These are phyloP conservation scores for Zaprionus vittiger DNA, from an alignment of 1,140 invertebrate species.

Conservation along the genomic window DNA sequence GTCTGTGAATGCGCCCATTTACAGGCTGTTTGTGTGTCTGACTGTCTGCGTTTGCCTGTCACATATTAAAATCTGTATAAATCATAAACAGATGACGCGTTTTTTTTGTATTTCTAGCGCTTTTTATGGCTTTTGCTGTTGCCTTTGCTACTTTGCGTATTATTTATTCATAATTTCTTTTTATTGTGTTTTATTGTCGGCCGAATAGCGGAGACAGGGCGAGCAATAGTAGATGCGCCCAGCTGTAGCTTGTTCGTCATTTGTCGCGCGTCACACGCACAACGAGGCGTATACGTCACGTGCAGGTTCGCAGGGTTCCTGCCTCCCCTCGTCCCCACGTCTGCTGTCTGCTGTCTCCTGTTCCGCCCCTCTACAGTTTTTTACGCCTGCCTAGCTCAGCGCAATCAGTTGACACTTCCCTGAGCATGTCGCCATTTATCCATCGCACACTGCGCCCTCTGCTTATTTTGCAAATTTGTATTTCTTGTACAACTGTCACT, in stretches of 20 bases:
- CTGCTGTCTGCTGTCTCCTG: background rate
- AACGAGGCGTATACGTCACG: slow-evolving; percentile 80
- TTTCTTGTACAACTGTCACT: slow-evolving; percentile 81
- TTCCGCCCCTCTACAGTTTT: slow-evolving; percentile 41
- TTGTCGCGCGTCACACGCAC: slow-evolving; percentile 66
- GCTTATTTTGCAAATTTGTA: slow-evolving; percentile 82
- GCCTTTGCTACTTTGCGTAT: slow-evolving; percentile 74
- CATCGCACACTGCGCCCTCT: slow-evolving; percentile 59
- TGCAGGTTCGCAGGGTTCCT: slow-evolving; percentile 57
- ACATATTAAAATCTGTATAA: slow-evolving; percentile 77
- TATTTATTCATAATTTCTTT: slow-evolving; percentile 83
- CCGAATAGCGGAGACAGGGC: slow-evolving; percentile 26
- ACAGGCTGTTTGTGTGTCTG: slow-evolving; percentile 6
- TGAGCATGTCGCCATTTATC: slow-evolving; percentile 81
- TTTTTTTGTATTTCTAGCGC: slow-evolving; percentile 24
- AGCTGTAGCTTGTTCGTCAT: slow-evolving; percentile 39
- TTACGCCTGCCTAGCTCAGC: slow-evolving; percentile 81
- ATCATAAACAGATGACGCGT: slow-evolving; percentile 77
- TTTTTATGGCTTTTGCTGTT: slow-evolving; percentile 35
- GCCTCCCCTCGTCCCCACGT: background rate
- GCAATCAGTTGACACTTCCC: slow-evolving; percentile 82
- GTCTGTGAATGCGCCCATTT: background rate
- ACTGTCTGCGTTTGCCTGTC: slow-evolving; percentile 29
- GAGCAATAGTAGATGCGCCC: background rate
- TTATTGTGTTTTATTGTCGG: slow-evolving; percentile 78